phyloP scores from a whole-genome alignment of 2,888 invertebrate species.

The Napeogenes inachia region DNA sequence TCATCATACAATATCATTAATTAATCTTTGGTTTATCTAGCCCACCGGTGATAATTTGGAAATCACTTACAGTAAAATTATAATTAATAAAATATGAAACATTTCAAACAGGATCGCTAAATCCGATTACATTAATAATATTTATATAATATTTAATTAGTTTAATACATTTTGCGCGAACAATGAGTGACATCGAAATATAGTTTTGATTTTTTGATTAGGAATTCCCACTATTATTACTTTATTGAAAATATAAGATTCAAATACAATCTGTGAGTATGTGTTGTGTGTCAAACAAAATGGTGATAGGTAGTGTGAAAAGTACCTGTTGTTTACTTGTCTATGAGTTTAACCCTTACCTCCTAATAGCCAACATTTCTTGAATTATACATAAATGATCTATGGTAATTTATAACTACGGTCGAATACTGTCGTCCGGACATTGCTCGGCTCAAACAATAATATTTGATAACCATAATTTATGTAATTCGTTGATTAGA shows the following conservation, averaged over 20 bases:
- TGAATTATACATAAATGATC: constrained; percentile 1
- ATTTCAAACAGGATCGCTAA: constrained; percentile 52
- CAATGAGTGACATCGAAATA: constrained; percentile 7
- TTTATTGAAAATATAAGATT: too few relatives aligned
- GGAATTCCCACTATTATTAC: not conserved
- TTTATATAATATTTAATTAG: constrained; percentile 20
- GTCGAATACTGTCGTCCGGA: constrained; percentile 27
- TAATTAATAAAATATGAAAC: constrained; percentile 56
- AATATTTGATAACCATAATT: constrained; percentile 46
- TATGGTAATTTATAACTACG: constrained; percentile 13
- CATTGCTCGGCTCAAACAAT: constrained; percentile 16
- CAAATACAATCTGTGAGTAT: too few relatives aligned
- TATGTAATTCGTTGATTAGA: constrained; percentile 73
- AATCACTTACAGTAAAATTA: constrained; percentile 49
- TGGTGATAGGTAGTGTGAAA: too few relatives aligned
- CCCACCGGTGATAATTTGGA: constrained; percentile 65
- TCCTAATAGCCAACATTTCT: constrained; percentile 7
- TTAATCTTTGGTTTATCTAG: constrained; percentile 76
- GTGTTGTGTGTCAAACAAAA: too few relatives aligned
- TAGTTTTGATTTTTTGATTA: constrained; percentile 14
- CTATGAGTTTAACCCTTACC: not conserved
- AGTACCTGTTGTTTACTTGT: too few relatives aligned
- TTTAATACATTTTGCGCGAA: constrained; percentile 22
- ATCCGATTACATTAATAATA: constrained; percentile 32
- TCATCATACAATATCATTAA: constrained; percentile 51